Evolutionary conservation across 2,797 vertebrate genomes (phyloP).

Genomic region (Hyperoplus immaculatus): DNA sequence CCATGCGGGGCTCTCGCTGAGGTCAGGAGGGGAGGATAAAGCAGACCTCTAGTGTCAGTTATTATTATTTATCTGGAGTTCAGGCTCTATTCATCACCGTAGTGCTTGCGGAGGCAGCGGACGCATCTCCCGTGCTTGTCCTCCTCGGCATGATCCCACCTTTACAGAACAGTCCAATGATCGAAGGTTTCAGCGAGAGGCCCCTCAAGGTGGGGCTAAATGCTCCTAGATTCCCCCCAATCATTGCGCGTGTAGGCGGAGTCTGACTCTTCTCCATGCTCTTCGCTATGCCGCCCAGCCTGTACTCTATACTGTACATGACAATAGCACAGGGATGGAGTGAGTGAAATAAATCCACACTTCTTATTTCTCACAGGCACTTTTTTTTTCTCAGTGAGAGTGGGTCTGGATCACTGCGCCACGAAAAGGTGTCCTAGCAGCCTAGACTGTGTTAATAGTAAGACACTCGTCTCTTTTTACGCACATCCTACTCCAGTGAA

Average conservation of each 20-base stretch:
- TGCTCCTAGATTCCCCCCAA: constrained; percentile 78
- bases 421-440: constrained; percentile 58
- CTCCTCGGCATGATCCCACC: constrained; percentile 68
- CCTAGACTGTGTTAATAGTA: constrained; percentile 5
- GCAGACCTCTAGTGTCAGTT: constrained; percentile 75
- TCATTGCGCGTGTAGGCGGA: constrained; percentile 79
- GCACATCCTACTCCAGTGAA: constrained; percentile 74
- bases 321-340: constrained; percentile 90
- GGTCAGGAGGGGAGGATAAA: constrained; percentile 73
- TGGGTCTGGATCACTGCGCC: constrained; percentile 57
- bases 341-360: constrained; percentile 71
- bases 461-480: constrained; percentile 39
- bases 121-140: constrained; percentile 44
- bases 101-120: constrained; percentile 51
- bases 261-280: constrained; percentile 66
- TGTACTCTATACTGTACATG: constrained; percentile 82
- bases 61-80: constrained; percentile 80
- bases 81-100: constrained; percentile 76
- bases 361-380: constrained; percentile 65
- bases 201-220: constrained; percentile 81
- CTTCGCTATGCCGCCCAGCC: constrained; percentile 79
- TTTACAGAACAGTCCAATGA: constrained; percentile 67
- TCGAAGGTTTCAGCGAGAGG: constrained; percentile 77
- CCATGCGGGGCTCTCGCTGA: constrained; percentile 53
- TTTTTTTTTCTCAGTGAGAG: constrained; percentile 48